Evolutionary conservation across 2,888 invertebrate genomes (phyloP).

Genomic region (Scotopteryx bipunctaria): DNA sequence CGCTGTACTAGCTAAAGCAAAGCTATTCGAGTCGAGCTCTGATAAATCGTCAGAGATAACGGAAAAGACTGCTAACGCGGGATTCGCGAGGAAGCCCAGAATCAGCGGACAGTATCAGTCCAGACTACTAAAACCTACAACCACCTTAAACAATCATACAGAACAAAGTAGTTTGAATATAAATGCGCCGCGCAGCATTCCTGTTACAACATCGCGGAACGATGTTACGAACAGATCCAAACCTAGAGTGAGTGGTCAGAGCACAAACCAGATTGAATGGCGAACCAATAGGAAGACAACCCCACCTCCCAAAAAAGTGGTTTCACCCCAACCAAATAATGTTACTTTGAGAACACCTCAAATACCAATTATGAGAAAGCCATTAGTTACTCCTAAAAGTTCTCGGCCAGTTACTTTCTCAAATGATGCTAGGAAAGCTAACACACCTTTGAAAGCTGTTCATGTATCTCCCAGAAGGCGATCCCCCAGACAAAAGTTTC

Average conservation of each 20-base stretch:
- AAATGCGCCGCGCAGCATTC: conserved; percentile 45
- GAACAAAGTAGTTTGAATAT: conserved; percentile 43
- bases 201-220: conserved; percentile 44
- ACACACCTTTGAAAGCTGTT: conserved; percentile 84
- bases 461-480: conserved; percentile 73
- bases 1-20: conserved; percentile 91
- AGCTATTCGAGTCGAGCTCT: conserved; percentile 86
- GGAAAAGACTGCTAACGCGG: conserved; percentile 57
- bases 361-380: conserved; percentile 84
- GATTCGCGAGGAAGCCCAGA: conserved; percentile 75
- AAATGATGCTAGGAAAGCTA: conserved; percentile 70
- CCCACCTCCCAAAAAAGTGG: conserved; percentile 59
- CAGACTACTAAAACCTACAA: conserved; percentile 55
- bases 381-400: conserved; percentile 82
- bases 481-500: conserved; percentile 68
- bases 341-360: conserved; percentile 57
- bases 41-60: conserved; percentile 73
- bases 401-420: conserved; percentile 72
- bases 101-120: conserved; percentile 54
- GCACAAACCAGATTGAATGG: conserved; percentile 56
- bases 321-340: conserved; percentile 59
- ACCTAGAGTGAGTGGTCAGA: conserved; percentile 42
- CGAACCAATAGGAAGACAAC: conserved; percentile 59
- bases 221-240: conserved; percentile 39
- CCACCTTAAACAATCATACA: conserved; percentile 64